phyloP scores from a whole-genome alignment of 1,140 invertebrate genomes.

The Drosophila willistoni region DNA sequence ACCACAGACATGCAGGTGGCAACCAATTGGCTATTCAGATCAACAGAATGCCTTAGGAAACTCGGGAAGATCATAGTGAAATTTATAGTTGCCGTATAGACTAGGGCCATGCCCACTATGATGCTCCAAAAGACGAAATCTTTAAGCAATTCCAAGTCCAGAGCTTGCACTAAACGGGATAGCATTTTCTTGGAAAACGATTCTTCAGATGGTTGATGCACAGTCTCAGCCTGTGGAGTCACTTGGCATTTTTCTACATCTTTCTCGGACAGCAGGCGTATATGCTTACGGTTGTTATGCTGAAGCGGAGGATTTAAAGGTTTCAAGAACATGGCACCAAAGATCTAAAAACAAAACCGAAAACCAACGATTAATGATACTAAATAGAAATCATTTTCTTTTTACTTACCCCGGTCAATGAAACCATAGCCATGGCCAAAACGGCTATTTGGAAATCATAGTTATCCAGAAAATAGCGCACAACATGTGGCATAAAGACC shows the following conservation, averaged over 20 bases:
- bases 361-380: background rate
- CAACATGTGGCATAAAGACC: slow-evolving; percentile 89
- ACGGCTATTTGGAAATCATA: slow-evolving; percentile 86
- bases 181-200: slow-evolving; percentile 47
- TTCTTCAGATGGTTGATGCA: background rate
- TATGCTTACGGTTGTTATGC: slow-evolving; percentile 72
- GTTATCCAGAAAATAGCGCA: slow-evolving; percentile 85
- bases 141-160: slow-evolving; percentile 86
- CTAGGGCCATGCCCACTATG: slow-evolving; percentile 86
- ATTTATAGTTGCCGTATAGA: slow-evolving; percentile 87
- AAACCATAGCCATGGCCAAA: slow-evolving; percentile 86
- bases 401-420: slow-evolving; percentile 85
- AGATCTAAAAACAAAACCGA: slow-evolving; percentile 58
- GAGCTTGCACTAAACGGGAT: slow-evolving; percentile 64
- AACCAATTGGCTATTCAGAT: slow-evolving; percentile 84
- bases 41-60: slow-evolving; percentile 85
- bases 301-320: slow-evolving; percentile 48
- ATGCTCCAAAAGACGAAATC: slow-evolving; percentile 87
- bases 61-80: slow-evolving; percentile 89
- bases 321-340: slow-evolving; percentile 73
- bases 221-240: slow-evolving; percentile 17
- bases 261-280: slow-evolving; percentile 52
- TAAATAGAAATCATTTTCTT: no score
- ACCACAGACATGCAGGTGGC: slow-evolving; percentile 88
- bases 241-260: slow-evolving; percentile 52